Base-by-base conservation (phyloP, 2,113 vertebrate genomes). In the Pelobates fuscus region DNA sequence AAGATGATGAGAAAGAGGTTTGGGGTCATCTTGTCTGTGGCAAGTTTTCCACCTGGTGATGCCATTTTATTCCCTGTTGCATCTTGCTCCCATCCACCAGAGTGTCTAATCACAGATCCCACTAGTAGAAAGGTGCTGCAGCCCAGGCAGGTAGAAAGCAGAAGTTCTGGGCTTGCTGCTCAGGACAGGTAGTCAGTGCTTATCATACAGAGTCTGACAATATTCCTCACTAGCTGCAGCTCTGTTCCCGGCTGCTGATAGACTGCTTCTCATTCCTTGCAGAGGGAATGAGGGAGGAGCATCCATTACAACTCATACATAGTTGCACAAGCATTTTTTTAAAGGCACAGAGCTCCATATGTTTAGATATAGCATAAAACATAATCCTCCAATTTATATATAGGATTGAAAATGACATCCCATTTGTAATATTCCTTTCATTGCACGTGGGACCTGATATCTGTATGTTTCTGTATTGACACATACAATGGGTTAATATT, bases 181-280 rank as follows among this genome's bases (percentile, higher is more conserved):
- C 15, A 61, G 57, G n/a, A 77, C 73, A 77, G 73, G 73, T 77
- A 68, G 64, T 49, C 73, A 77, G 73, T n/a, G 37, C 55, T 68
- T 37, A 59, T 8, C 20, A 65, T 24, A 14, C 71, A 68, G 37
- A 60, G 64, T 14, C 15, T 23, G 64, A 68, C 73, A 52, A 60
- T 32, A 77, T 77, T 68, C 73, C 71, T n/a, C 61, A 59, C 55
- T 23, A 77, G 73, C 73, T 77, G 12, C 44, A 15, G 73, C 65
- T 52, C 30, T 64, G 57, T 64, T 67, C 41, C 41, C 46, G 54
- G 64, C 65, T 12, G 73, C 73, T 77, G 72, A 62, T 67, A 57
- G 49, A 54, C 60, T 54, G 61, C 63, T 75, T 62, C 44, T 76
- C 64, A 76, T 58, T 76, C 57, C 73, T 46, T 32, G 57, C 65